A percentile compares a stretch with the other conserved stretches of the same genome.
These are phyloP conservation scores for Drosophila parabipectinata DNA, from an alignment of 1,140 invertebrate genomes.

Conservation along the genomic window DNA sequence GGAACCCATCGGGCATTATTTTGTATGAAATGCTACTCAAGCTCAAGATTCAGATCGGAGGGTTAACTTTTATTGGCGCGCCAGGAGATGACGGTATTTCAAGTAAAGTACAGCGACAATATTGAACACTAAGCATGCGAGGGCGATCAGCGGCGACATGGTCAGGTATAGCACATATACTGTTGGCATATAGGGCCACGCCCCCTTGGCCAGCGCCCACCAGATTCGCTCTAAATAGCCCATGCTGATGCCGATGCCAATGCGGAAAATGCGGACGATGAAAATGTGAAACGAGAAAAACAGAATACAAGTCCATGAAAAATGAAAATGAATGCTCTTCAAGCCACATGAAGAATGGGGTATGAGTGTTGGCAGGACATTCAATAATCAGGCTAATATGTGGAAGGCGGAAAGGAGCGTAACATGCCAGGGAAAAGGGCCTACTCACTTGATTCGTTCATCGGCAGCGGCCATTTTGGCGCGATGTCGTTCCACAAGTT, in stretches of 20 bases:
- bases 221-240: constrained; percentile 51
- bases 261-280: constrained; percentile 18
- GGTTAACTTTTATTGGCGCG: constrained; percentile 36
- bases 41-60: not conserved
- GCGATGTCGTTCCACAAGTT: constrained; percentile 85
- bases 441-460: constrained; percentile 80
- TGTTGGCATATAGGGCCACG: constrained; percentile 78
- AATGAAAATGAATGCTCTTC: constrained; percentile 2
- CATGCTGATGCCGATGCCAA: constrained; percentile 55
- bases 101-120: constrained; percentile 75
- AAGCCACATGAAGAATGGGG: constrained; percentile 7
- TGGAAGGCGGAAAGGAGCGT: not conserved
- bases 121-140: constrained; percentile 80
- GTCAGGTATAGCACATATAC: constrained; percentile 79
- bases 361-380: constrained; percentile 14
- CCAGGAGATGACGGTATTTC: constrained; percentile 74
- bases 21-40: constrained; percentile 5
- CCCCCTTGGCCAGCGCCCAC: constrained; percentile 70
- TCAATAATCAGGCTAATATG: constrained; percentile 20
- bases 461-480: constrained; percentile 85
- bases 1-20: not conserved
- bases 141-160: constrained; percentile 75
- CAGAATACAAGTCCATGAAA: constrained; percentile 20
- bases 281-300: constrained; percentile 48
- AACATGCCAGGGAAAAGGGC: not conserved